Evolutionary conservation across 2,888 invertebrate species (phyloP), one percentile per base, ranked within the genome.

Genomic region (Dascillus cervinus): DNA sequence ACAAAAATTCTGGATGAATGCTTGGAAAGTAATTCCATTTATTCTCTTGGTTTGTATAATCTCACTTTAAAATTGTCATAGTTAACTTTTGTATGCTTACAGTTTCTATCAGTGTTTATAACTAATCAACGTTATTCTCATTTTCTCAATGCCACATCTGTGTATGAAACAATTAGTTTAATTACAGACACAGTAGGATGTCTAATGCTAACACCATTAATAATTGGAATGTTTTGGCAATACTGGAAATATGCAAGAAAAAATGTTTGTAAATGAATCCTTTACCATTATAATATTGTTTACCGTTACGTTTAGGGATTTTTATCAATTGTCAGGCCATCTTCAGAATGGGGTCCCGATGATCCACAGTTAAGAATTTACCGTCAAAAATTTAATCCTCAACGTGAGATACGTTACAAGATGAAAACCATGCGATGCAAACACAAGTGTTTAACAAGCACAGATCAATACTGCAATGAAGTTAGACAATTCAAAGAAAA

Each of bases 211-310:
- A 19, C 30, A 10, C 43, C 43, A 8, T 27, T 43, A 14, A 27
- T 35, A 21, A 20, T 29, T 4, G 31, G 33, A 9, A 38, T 43
- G 17, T 12, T 35, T n/a, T 33, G 29, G 9, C 40, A 38, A 26
- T 43, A 41, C 26, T 36, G 40, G 11, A 33, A 15, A 5, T 40
- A 41, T 11, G 32, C 41, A 10, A 43, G 41, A 32, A 29, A 34
- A 17, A 33, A 38, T 15, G 43, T n/a, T n/a, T n/a, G n/a, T n/a
- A n/a, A n/a, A n/a, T n/a, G n/a, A n/a, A n/a, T n/a, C n/a, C n/a
- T n/a, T n/a, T n/a, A n/a, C n/a, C n/a, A n/a, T n/a, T n/a, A n/a
- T n/a, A n/a, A n/a, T n/a, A n/a, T n/a, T n/a, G n/a, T n/a, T n/a
- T n/a, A n/a, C n/a, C n/a, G n/a, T n/a, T n/a, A n/a, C n/a, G n/a